Evolutionary conservation across 2,113 vertebrate species (phyloP).

Genomic region (Rhizomys pruinosus): DNA sequence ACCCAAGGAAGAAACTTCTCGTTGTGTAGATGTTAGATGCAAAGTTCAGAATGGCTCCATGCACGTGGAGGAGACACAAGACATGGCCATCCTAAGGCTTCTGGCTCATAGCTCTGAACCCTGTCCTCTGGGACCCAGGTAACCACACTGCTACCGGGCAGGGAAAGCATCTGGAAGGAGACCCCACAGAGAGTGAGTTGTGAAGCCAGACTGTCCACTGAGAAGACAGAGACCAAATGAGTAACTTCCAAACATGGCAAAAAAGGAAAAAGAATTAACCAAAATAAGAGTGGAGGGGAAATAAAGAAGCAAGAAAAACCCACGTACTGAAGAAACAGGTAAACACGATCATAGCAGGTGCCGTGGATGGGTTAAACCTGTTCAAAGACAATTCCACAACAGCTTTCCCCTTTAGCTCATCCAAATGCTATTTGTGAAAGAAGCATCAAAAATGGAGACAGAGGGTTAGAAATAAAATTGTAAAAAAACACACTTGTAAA

Average conservation of each 20-base stretch:
- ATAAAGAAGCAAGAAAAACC: neutral
- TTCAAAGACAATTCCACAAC: constrained; percentile 46
- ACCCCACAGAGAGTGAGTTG: neutral
- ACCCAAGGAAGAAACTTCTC: neutral
- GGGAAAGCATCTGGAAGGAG: neutral
- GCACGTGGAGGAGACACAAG: neutral
- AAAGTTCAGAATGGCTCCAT: neutral
- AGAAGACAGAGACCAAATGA: neutral
- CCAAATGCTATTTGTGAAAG: constrained; percentile 24
- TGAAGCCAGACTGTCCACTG: neutral
- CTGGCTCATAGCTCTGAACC: neutral
- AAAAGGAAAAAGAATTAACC: neutral
- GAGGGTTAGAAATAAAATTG: constrained; percentile 34
- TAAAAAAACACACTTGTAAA: neutral
- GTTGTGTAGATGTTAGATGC: neutral
- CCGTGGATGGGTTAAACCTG: neutral
- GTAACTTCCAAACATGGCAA: neutral
- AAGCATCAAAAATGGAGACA: constrained; percentile 42
- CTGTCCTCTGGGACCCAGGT: neutral
- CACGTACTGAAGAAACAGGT: neutral
- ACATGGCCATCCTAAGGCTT: neutral
- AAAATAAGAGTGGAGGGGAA: constrained; percentile 2
- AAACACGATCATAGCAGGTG: neutral
- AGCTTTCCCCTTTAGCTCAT: neutral
- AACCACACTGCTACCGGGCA: neutral